These are phyloP conservation scores for Sisyra terminalis DNA, from an alignment of 2,888 invertebrate genomes.

Conservation along the genomic window DNA sequence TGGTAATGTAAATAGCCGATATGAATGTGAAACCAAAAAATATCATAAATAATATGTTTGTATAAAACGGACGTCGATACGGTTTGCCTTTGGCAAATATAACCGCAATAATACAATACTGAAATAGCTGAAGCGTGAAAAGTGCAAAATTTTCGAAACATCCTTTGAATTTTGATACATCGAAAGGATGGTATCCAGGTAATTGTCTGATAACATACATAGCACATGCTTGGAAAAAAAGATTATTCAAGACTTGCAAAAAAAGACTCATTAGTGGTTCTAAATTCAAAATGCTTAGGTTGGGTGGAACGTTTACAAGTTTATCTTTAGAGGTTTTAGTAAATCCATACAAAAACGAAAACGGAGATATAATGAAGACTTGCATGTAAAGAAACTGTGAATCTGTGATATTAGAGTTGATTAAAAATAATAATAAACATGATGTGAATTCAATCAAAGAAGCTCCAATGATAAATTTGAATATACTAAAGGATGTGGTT, in stretches of 20 bases:
- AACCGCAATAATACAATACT: slow-evolving; percentile 77
- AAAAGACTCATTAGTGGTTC: slow-evolving; percentile 62
- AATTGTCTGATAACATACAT: slow-evolving; percentile 45
- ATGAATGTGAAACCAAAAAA: slow-evolving; percentile 48
- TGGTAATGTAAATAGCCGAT: slow-evolving; percentile 49
- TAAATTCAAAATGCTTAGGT: slow-evolving; percentile 62
- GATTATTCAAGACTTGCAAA: slow-evolving; percentile 51
- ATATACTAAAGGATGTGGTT: slow-evolving; percentile 91
- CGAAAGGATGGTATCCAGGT: slow-evolving; percentile 36
- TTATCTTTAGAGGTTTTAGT: slow-evolving; percentile 62
- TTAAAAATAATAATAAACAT: slow-evolving; percentile 78
- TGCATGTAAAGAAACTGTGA: slow-evolving; percentile 85
- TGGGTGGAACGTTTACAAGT: slow-evolving; percentile 60
- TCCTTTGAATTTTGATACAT: slow-evolving; percentile 39
- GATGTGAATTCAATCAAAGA: slow-evolving; percentile 89
- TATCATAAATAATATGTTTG: slow-evolving; percentile 59
- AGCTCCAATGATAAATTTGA: slow-evolving; percentile 97
- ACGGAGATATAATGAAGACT: slow-evolving; percentile 72
- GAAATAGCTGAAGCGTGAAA: slow-evolving; percentile 74
- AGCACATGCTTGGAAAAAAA: slow-evolving; percentile 45
- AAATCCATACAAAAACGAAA: slow-evolving; percentile 84
- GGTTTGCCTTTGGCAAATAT: slow-evolving; percentile 85
- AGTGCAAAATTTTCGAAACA: slow-evolving; percentile 74
- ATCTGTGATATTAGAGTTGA: slow-evolving; percentile 78
- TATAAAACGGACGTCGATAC: slow-evolving; percentile 67